Evolutionary conservation across 1,140 invertebrate genomes (phyloP).

Genomic region (Lordiphosa clarofinis): DNA sequence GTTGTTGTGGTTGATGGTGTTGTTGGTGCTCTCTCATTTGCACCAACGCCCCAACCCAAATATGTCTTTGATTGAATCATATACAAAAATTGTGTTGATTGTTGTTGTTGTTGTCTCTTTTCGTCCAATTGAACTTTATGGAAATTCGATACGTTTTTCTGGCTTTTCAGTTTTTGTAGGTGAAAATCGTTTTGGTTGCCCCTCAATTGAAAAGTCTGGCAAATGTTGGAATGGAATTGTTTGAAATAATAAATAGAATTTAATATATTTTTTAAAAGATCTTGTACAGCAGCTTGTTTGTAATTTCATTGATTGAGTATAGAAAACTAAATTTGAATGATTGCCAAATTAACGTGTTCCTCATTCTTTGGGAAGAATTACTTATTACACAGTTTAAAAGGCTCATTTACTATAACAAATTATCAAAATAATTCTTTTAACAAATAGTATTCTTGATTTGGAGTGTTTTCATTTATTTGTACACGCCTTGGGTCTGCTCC

Average conservation of each 20-base stretch:
- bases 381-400: too few species aligned
- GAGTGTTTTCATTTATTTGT: too few species aligned
- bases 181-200: constrained; percentile 10
- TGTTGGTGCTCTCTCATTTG: constrained; percentile 51
- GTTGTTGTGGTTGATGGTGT: constrained; percentile 25
- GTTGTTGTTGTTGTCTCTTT: constrained; percentile 75
- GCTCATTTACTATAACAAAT: too few species aligned
- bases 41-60: constrained; percentile 74
- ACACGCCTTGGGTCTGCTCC: too few species aligned
- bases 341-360: too few species aligned
- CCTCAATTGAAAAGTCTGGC: constrained; percentile 29
- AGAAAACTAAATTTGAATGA: too few species aligned
- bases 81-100: constrained; percentile 60
- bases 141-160: constrained; percentile 76
- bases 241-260: not conserved
- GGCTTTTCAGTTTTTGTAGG: constrained; percentile 34
- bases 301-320: too few species aligned
- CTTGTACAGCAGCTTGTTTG: too few species aligned
- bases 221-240: constrained; percentile 43
- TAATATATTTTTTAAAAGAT: too few species aligned
- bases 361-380: too few species aligned
- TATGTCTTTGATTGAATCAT: constrained; percentile 79
- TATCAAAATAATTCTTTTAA: too few species aligned
- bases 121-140: constrained; percentile 69
- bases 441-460: too few species aligned